Evolutionary conservation across 2,888 invertebrate genomes (phyloP).

Genomic region (Amorpha juglandis): DNA sequence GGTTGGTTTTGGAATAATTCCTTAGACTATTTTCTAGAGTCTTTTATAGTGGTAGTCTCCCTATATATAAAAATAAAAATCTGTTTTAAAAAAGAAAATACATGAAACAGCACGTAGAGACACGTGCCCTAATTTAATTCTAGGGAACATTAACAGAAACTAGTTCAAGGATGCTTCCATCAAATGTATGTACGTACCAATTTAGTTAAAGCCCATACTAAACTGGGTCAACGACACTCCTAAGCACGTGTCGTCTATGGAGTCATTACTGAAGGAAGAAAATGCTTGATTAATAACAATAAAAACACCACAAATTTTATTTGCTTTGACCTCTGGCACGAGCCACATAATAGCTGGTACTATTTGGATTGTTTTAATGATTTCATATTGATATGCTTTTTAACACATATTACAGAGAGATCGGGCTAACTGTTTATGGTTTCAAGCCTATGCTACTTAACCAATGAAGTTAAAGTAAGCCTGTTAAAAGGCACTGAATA

Average conservation of each 20-base stretch:
- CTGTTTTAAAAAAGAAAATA: neutral
- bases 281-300: slow-evolving; percentile 5
- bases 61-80: too few species aligned
- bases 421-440: too few species aligned
- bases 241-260: slow-evolving; percentile 1
- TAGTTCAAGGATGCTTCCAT: slow-evolving; percentile 13
- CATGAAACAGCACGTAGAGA: neutral
- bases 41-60: too few species aligned
- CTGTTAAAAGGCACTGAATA: too few species aligned
- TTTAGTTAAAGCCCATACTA: neutral
- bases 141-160: slow-evolving; percentile 6
- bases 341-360: too few species aligned
- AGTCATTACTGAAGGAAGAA: slow-evolving; percentile 8
- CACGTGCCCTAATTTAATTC: neutral
- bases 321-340: neutral
- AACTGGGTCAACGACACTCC: slow-evolving; percentile 5
- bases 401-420: too few species aligned
- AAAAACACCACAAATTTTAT: neutral
- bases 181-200: slow-evolving; percentile 10
- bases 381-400: too few species aligned
- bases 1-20: too few species aligned
- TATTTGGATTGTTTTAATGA: too few species aligned
- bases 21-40: too few species aligned
- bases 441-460: too few species aligned
- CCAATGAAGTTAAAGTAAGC: too few species aligned